Evolutionary conservation across 2,797 vertebrate species (phyloP), one percentile per base, ranked within the genome.

Genomic region (Sylvia borin): DNA sequence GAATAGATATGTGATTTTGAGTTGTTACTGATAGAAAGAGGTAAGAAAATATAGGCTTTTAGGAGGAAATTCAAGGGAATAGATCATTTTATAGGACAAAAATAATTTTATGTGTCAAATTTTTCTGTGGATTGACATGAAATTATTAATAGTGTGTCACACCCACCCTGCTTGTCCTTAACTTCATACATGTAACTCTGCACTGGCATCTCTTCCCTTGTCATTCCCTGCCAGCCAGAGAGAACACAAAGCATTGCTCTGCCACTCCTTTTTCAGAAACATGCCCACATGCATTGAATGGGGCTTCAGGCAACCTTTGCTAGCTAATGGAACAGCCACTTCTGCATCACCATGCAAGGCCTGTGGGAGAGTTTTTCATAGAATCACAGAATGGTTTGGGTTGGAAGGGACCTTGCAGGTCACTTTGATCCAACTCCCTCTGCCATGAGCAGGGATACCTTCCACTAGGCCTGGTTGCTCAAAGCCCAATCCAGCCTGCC

Each of bases 331-430:
- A 65, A 67, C 57, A 74, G 26, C 22, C 29, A 13, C 24, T 70
- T 57, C 54, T 73, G 16, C 25, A 15, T 48, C 0, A 0, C 40
- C 32, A 4, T 5, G 26, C 47, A 57, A 57, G 31, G 12, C 43
- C 51, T 61, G 10, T n/a, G 36, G 45, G 27, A 70, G 51, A 73
- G 7, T 75, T 45, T 71, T 84, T 53, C 38, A 32, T 6, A 47
- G 31, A 60, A 36, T 53, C 47, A 58, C 21, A 32, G 45, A 32
- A 51, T 32, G 34, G 7, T 72, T 66, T 78, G 60, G 10, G 18
- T 53, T 36, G 7, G n/a, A 72, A 68, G 9, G 4, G 22, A 42
- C 34, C 48, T 62, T 55, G 34, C 15, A 68, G 42, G 32, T 61
- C 15, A 31, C 17, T 81, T 53, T 47, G 21, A 54, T 32, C 17